Base-by-base conservation (phyloP, 2,888 invertebrate genomes). In the Unio delphinus region DNA sequence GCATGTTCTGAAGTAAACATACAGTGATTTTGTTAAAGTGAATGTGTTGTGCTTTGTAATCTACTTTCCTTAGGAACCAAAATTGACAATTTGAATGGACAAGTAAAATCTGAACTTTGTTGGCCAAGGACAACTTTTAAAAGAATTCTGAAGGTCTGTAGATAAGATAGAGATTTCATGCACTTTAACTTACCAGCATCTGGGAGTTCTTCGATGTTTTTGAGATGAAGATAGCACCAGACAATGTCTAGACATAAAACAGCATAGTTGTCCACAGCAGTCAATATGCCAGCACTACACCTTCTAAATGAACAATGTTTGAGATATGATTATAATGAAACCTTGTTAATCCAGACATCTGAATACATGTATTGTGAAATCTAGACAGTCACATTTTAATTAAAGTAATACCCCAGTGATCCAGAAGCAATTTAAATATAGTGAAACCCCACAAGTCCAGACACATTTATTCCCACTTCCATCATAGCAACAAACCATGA, bases 211-310 rank as follows among this genome's bases (percentile, higher is more conserved):
- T 92, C 91, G 57, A 95, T 92, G 86, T 93, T 94, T 88, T 93
- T 92, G 34, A 96, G 91, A 83, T 94, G 93, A 66, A 95, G 92
- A 91, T 96, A 96, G 89, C 95, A 95, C 96, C 96, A 96, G n/a
- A 95, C 94, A 76, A 96, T 94, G 90, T 96, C 96, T 84, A 96
- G 91, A 90, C 95, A 95, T 55, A 96, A 91, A 7, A 95, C 91
- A 0, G 94, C 96, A 90, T 94, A 95, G 90, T 96, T 96, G 90
- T 96, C 96, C 17, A 95, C 95, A 0, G 92, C 90, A 70, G 93
- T 91, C 55, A 96, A 91, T 65, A 95, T 89, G 34, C 92, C 90
- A 0, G 94, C 92, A 34, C 93, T 91, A 87, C 94, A 94, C 68
- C 92, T 92, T 77, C 94, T 94, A 89, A 34, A 81, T 73, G 58